These are phyloP conservation scores for Lepidostoma basale DNA, from an alignment of 1,140 invertebrate species.

Conservation along the genomic window DNA sequence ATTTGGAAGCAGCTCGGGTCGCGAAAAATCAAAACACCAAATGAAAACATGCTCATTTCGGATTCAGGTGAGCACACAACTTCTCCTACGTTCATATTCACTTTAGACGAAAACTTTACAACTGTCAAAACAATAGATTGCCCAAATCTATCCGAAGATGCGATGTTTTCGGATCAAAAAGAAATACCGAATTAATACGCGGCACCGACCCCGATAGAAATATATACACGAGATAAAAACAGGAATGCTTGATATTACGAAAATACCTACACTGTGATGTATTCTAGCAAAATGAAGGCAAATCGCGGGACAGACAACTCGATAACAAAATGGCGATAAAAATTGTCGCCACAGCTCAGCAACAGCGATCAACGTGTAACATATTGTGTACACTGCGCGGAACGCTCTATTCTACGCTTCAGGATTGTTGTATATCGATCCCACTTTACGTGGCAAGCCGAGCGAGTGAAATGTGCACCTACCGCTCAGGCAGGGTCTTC, in stretches of 20 bases:
- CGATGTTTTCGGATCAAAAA: not conserved
- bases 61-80: no score
- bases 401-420: slow-evolving; percentile 35
- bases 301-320: slow-evolving; percentile 23
- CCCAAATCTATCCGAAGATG: not conserved
- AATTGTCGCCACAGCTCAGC: slow-evolving; percentile 28
- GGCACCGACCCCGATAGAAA: slow-evolving; percentile 3
- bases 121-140: slow-evolving; percentile 12
- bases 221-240: not conserved
- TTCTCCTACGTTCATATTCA: no score
- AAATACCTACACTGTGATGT: slow-evolving; percentile 12
- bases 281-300: slow-evolving; percentile 22
- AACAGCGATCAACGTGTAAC: slow-evolving; percentile 36
- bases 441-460: slow-evolving; percentile 52
- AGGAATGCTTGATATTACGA: not conserved
- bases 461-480: slow-evolving; percentile 24
- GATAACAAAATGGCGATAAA: slow-evolving; percentile 37
- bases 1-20: not conserved
- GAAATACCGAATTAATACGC: not conserved
- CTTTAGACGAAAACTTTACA: no score
- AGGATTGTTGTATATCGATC: slow-evolving; percentile 36
- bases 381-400: slow-evolving; percentile 38
- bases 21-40: not conserved
- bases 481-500: not conserved
- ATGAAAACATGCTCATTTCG: no score